Percentiles rank a stretch among this genome's conserved stretches.
phyloP scores from a whole-genome alignment of 1,140 invertebrate genomes.

The Diplogasteroides magnus region DNA sequence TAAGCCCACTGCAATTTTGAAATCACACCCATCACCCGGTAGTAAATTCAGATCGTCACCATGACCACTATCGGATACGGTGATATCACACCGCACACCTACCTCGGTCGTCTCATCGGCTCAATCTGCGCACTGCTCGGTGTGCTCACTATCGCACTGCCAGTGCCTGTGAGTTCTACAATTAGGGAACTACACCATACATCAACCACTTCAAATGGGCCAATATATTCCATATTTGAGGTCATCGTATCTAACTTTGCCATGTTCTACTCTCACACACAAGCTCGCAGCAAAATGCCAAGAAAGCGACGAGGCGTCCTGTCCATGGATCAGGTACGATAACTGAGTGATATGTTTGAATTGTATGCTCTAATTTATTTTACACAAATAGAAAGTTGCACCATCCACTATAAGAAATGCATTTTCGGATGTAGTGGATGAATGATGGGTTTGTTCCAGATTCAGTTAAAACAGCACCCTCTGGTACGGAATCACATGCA shows the following conservation, averaged over 20 bases:
- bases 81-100: constrained; percentile 71
- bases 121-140: constrained; percentile 84
- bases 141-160: constrained; percentile 82
- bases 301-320: constrained; percentile 50
- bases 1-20: background rate
- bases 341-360: background rate
- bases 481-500: constrained; percentile 25
- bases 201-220: background rate
- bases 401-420: too few relatives aligned
- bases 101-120: constrained; percentile 72
- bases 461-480: constrained; percentile 36
- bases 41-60: constrained; percentile 42
- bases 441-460: too few relatives aligned
- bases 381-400: background rate
- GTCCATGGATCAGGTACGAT: constrained; percentile 50
- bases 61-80: constrained; percentile 67
- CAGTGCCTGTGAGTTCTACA: constrained; percentile 75
- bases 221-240: constrained; percentile 60
- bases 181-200: background rate
- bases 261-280: constrained; percentile 96
- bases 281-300: constrained; percentile 66
- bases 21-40: constrained; percentile 26
- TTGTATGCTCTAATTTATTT: constrained; percentile 6
- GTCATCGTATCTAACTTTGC: constrained; percentile 99
- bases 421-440: too few relatives aligned